These are phyloP conservation scores for Pomatostomus ruficeps DNA, from an alignment of 2,113 vertebrate species.

Conservation along the genomic window DNA sequence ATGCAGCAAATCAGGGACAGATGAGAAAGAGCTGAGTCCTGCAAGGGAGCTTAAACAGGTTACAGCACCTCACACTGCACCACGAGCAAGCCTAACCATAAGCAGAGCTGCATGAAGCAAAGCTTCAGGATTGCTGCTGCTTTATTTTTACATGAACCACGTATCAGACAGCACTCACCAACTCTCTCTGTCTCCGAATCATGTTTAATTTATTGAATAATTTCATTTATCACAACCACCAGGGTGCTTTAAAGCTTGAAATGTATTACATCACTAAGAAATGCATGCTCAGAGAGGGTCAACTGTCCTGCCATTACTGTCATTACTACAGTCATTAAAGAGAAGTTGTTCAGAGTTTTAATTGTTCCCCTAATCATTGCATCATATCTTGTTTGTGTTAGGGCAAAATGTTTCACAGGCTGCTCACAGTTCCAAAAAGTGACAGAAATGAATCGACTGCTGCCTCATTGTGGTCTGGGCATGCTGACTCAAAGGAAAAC, in stretches of 20 bases:
- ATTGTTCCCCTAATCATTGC: background rate
- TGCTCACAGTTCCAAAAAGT: background rate
- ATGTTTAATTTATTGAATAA: slow-evolving; percentile 2
- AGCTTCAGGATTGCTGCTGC: background rate
- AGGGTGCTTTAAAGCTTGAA: background rate
- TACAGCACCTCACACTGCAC: background rate
- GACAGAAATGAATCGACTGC: background rate
- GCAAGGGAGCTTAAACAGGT: background rate
- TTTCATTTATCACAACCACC: slow-evolving; percentile 3
- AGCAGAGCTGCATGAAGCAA: background rate
- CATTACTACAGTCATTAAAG: background rate
- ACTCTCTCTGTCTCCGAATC: background rate
- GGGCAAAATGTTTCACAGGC: background rate
- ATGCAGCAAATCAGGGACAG: background rate
- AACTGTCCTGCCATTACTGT: background rate
- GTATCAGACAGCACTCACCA: background rate
- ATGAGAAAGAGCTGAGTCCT: background rate
- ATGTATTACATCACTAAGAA: background rate
- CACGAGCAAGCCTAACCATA: background rate
- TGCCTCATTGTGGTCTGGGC: background rate
- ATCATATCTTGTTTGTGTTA: background rate
- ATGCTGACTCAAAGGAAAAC: background rate
- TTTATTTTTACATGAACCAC: background rate
- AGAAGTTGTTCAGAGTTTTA: background rate
- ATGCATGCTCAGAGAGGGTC: background rate